phyloP scores from a whole-genome alignment of 2,888 invertebrate species.

The Theretra japonica region DNA sequence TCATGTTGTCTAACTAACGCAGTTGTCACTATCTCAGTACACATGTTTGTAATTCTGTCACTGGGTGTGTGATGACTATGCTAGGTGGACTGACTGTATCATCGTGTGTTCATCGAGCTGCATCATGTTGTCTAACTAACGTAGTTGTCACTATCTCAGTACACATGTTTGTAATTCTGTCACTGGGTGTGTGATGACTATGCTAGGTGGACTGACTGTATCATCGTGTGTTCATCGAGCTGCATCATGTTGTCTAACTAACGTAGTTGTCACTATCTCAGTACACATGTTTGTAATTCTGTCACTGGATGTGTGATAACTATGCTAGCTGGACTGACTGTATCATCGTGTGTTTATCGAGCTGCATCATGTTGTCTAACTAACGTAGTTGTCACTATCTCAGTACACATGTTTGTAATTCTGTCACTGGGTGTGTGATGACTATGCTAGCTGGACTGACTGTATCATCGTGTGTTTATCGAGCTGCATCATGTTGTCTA shows the following conservation, averaged over 20 bases:
- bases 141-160: slow-evolving; percentile 30
- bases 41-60: slow-evolving; percentile 42
- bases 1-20: slow-evolving; percentile 26
- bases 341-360: slow-evolving; percentile 10
- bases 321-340: slow-evolving; percentile 32
- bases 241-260: background rate
- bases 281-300: slow-evolving; percentile 13
- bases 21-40: slow-evolving; percentile 40
- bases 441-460: background rate
- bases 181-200: slow-evolving; percentile 35
- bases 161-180: slow-evolving; percentile 40
- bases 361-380: background rate
- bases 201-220: slow-evolving; percentile 20
- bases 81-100: slow-evolving; percentile 28
- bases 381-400: slow-evolving; percentile 19
- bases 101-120: slow-evolving; percentile 29
- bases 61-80: slow-evolving; percentile 41
- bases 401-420: slow-evolving; percentile 25
- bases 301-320: slow-evolving; percentile 24
- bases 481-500: background rate
- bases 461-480: too few species aligned
- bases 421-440: slow-evolving; percentile 28
- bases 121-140: slow-evolving; percentile 29
- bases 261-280: slow-evolving; percentile 16
- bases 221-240: slow-evolving; percentile 5